Conservation (phyloP, 2,797 vertebrate species). For the Pangasius macronema region DNA sequence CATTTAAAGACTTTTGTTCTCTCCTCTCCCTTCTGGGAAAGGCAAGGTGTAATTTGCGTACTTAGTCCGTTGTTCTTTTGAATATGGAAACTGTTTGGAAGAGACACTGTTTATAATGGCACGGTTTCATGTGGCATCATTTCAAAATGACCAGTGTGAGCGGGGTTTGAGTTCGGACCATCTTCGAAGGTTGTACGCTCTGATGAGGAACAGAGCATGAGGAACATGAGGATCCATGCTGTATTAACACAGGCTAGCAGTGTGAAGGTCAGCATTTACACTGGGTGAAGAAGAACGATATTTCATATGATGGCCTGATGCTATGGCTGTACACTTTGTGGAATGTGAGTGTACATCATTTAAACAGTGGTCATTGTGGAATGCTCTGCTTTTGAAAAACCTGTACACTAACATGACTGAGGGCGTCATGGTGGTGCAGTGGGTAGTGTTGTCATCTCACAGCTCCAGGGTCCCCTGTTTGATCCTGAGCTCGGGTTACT, state of each 20-base stretch:
- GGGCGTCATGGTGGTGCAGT: background rate
- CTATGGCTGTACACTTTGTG: background rate
- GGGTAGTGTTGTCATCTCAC: background rate
- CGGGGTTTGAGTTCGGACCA: background rate
- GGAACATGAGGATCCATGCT: background rate
- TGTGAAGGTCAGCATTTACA: background rate
- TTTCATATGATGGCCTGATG: background rate
- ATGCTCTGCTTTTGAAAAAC: background rate
- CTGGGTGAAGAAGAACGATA: background rate
- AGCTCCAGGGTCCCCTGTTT: background rate
- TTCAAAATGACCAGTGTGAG: constrained; percentile 1
- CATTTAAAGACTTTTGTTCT: constrained; percentile 20
- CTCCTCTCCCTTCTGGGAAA: constrained; percentile 8
- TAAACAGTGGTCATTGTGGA: constrained; percentile 12
- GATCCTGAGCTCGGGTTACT: background rate
- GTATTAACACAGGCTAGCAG: background rate
- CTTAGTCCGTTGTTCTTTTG: constrained; percentile 32
- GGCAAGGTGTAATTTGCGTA: constrained; percentile 25
- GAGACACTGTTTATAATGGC: constrained; percentile 20
- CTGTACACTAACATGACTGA: background rate
- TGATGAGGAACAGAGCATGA: background rate
- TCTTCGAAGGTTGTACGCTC: background rate
- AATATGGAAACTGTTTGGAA: constrained; percentile 31
- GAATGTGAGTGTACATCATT: background rate
- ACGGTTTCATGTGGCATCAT: background rate